Evolutionary conservation across 2,888 invertebrate genomes (phyloP), one percentile per base, ranked within the genome.

Genomic region (Dendrolimus pini): DNA sequence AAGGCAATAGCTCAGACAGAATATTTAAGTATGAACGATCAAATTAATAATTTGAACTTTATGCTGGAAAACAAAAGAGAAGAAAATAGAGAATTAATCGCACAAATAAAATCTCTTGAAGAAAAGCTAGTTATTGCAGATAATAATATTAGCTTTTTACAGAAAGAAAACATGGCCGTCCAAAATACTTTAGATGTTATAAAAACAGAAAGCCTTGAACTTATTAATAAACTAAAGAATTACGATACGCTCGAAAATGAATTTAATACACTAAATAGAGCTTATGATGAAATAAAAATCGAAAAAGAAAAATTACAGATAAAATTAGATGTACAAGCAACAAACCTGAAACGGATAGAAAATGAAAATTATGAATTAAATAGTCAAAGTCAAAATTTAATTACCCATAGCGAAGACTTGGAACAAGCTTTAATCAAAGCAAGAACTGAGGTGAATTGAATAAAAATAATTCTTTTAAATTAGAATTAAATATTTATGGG

Each of bases 381-480:
- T 41, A 68, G 62, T 58, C 73, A 80, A 61, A 82, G 70, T 65
- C 66, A 74, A 62, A 68, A 74, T 56, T 68, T 85, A 61, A 57
- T 81, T 18, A 56, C 62, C 41, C 75, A 83, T 42, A 83, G 70
- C 60, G 75, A 83, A 67, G 73, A 76, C 58, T 72, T 89, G 60
- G 84, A 89, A 68, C 75, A 73, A 60, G 71, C 78, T 58, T 71
- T 89, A 56, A 71, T 82, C 52, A 70, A 63, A 57, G 71, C 78
- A 54, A 79, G 82, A 63, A 76, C 72, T 55, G 74, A 85, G 83
- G 89, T 89, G 67, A 63, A 53, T 47, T 47, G 47, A 30, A 30
- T 47, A 55, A 41, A 55, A 60, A 55, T 53, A 41, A 55, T 57
- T 59, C 18, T 41, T 47, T 47, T 47, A 10, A 47, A 10, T 47